These are phyloP conservation scores for Heliconius congener DNA, from an alignment of 1,140 invertebrate genomes.

Conservation along the genomic window DNA sequence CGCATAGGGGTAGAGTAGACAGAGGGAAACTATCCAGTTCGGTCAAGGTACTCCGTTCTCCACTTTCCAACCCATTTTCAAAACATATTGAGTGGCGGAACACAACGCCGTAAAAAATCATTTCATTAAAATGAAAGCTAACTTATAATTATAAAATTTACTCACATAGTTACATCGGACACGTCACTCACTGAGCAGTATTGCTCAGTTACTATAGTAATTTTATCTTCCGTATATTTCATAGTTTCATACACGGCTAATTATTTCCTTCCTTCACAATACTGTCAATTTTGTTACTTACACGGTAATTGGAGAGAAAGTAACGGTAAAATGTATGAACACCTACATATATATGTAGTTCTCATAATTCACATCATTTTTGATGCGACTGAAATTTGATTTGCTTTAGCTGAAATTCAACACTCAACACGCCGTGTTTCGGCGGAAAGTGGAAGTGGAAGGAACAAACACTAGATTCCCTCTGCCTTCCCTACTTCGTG, in stretches of 20 bases:
- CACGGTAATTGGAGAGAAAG: conserved; percentile 10
- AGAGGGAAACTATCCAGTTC: too few relatives aligned
- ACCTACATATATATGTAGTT: too few relatives aligned
- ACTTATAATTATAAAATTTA: neutral
- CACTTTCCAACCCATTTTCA: neutral
- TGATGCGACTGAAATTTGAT: too few relatives aligned
- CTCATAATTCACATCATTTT: too few relatives aligned
- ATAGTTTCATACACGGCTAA: neutral
- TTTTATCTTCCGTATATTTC: conserved; percentile 7
- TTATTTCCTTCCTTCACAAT: conserved; percentile 1
- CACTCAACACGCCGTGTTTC: too few relatives aligned
- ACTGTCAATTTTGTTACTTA: conserved; percentile 4
- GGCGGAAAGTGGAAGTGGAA: too few relatives aligned
- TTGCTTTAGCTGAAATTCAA: neutral
- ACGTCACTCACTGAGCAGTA: neutral
- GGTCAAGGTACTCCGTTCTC: neutral
- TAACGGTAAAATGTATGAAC: neutral
- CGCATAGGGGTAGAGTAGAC: too few relatives aligned
- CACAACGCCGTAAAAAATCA: neutral
- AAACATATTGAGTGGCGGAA: neutral
- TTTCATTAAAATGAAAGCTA: neutral
- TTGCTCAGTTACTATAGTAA: neutral
- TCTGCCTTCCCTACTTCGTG: too few relatives aligned
- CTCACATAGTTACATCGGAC: neutral
- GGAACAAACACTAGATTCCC: too few relatives aligned